phyloP scores from a whole-genome alignment of 2,797 vertebrate genomes.

The Periophthalmus magnuspinnatus region DNA sequence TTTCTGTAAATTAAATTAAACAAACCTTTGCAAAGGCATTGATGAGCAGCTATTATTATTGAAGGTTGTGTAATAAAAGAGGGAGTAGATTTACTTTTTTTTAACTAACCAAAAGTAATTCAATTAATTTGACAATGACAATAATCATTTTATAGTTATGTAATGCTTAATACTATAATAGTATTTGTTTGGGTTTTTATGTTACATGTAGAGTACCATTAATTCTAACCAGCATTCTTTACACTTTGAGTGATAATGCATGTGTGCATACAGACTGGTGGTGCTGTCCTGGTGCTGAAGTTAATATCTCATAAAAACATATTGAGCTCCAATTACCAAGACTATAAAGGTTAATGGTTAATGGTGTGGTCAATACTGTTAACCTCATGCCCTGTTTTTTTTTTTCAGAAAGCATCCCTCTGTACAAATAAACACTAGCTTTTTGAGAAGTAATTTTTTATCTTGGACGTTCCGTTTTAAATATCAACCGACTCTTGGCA shows the following conservation, averaged over 20 bases:
- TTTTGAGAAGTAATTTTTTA: constrained; percentile 76
- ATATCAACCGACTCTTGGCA: constrained; percentile 79
- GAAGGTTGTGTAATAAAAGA: neutral
- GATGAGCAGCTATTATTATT: neutral
- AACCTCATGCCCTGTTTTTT: constrained; percentile 7
- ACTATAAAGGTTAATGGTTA: constrained; percentile 69
- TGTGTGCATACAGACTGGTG: too few relatives aligned
- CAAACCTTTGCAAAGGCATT: neutral
- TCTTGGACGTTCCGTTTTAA: constrained; percentile 76
- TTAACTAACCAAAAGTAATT: neutral
- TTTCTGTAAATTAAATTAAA: constrained; percentile 19
- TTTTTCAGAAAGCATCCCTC: constrained; percentile 21
- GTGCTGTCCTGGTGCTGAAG: neutral
- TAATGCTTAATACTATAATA: too few relatives aligned
- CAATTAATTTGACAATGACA: too few relatives aligned
- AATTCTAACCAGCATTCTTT: too few relatives aligned
- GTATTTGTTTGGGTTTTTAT: too few relatives aligned
- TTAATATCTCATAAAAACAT: constrained; percentile 3
- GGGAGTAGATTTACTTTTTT: neutral
- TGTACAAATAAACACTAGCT: constrained; percentile 62
- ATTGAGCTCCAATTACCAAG: constrained; percentile 22
- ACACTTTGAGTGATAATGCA: neutral
- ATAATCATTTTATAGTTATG: too few relatives aligned
- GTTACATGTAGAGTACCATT: too few relatives aligned
- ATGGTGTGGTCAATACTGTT: constrained; percentile 31